These are phyloP conservation scores for Caenorhabditis briggsae DNA, from an alignment of 1,140 invertebrate species.

Conservation along the genomic window DNA sequence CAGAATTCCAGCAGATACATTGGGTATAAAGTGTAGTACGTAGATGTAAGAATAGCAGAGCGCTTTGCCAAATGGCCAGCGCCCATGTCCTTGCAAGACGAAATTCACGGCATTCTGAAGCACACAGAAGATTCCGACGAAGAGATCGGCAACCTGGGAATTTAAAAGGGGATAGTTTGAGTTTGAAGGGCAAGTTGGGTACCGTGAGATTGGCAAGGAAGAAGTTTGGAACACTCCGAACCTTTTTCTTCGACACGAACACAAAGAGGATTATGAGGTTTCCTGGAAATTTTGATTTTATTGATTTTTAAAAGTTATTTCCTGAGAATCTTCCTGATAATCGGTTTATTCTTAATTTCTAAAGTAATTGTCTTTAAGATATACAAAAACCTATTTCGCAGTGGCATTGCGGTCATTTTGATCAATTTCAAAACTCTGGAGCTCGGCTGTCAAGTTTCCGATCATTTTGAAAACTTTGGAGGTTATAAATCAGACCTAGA, in stretches of 20 bases:
- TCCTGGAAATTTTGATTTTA: slow-evolving; percentile 80
- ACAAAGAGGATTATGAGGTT: slow-evolving; percentile 87
- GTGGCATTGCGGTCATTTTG: no score
- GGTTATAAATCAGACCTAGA: no score
- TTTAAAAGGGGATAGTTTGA: slow-evolving; percentile 87
- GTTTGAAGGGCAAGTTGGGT: not conserved
- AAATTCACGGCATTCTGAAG: slow-evolving; percentile 84
- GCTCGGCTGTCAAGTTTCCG: no score
- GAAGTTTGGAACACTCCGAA: slow-evolving; percentile 87
- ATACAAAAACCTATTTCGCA: no score
- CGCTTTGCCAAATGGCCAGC: slow-evolving; percentile 73
- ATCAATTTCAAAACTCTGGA: no score
- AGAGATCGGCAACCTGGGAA: slow-evolving; percentile 86
- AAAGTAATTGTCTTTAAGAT: no score
- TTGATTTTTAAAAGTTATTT: not conserved
- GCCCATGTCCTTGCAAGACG: slow-evolving; percentile 71
- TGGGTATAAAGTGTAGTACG: slow-evolving; percentile 74
- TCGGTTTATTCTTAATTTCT: no score
- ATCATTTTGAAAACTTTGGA: no score
- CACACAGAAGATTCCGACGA: slow-evolving; percentile 88
- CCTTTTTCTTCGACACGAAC: slow-evolving; percentile 84
- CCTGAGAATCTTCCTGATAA: no score
- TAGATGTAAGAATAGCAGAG: slow-evolving; percentile 74
- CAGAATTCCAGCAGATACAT: slow-evolving; percentile 74
- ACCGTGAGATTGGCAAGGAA: slow-evolving; percentile 80